Percentiles rank a stretch among this genome's conserved stretches.
Evolutionary conservation across 2,888 invertebrate species (phyloP).

Genomic region (Papilio demoleus): DNA sequence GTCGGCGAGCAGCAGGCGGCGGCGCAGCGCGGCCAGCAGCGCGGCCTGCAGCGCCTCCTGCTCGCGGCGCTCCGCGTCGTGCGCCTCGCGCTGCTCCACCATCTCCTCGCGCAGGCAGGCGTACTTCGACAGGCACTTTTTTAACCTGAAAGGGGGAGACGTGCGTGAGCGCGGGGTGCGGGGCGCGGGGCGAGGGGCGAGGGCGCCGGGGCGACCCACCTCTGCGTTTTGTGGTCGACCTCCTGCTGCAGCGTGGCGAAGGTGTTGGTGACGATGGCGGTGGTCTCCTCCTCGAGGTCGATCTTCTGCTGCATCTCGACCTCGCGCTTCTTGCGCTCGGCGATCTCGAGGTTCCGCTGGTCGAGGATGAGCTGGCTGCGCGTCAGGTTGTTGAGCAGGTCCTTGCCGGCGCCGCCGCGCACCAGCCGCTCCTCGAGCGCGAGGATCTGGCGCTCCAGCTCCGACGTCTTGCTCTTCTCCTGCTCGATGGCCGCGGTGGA

Average conservation of each 20-base stretch:
- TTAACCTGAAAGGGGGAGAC: constrained; percentile 84
- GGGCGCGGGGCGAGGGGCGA: neutral
- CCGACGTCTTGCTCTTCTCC: constrained; percentile 88
- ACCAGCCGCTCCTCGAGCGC: constrained; percentile 97
- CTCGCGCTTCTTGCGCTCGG: constrained; percentile 93
- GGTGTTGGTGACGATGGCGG: constrained; percentile 94
- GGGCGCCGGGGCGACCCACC: constrained; percentile 50
- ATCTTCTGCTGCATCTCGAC: constrained; percentile 97
- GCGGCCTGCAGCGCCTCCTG: constrained; percentile 93
- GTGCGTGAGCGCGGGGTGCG: too few species aligned
- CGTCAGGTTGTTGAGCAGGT: constrained; percentile 97
- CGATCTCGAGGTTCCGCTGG: constrained; percentile 91
- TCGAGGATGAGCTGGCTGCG: constrained; percentile 96
- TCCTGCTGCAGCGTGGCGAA: constrained; percentile 97
- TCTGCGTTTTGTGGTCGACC: constrained; percentile 96
- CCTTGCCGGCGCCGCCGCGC: constrained; percentile 91
- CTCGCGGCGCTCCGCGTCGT: constrained; percentile 95
- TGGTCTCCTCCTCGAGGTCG: constrained; percentile 96
- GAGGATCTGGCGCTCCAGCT: constrained; percentile 89
- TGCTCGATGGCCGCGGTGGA: constrained; percentile 81
- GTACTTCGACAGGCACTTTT: constrained; percentile 94
- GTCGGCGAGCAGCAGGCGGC: constrained; percentile 93
- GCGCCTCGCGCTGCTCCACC: constrained; percentile 87
- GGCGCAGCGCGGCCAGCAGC: constrained; percentile 85
- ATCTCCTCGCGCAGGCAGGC: constrained; percentile 82